Base-by-base conservation (phyloP, 2,113 vertebrate genomes). In the Cyprinodon variegatus region DNA sequence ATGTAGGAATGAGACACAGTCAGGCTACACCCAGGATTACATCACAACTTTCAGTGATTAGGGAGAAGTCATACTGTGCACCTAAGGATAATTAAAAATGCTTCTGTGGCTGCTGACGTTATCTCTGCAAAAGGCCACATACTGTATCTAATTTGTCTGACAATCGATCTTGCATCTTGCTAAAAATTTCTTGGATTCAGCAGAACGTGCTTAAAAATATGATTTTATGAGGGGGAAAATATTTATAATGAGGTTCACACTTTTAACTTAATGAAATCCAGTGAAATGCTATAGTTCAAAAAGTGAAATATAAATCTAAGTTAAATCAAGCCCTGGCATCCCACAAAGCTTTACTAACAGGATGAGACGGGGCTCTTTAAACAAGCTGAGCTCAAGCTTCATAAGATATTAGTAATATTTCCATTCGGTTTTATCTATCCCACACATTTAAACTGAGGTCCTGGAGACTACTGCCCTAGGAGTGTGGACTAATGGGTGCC, bases 301-400 rank as follows among this genome's bases (percentile, higher is more conserved):
- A 45, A 63, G 3, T 72, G 68, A 84, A 81, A 84, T 84, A 72
- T 74, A 69, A 75, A 88, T 83, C 64, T 60, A 62, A 92, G 91
- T 93, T 85, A 76, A 68, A 79, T 89, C 77, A 83, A 88, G 76
- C 82, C 81, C 61, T 93, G 86, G 85, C 86, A 89, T 88, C 86
- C 86, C 48, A 73, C 84, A 78, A 74, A 74, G 74, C 68, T 50
- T 62, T 74, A 66, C 69, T 69, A 73, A 74, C 43, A 76, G 72
- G 41, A 64, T 82, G 74, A 83, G 63, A 63, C 63, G 83, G 79
- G 86, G 89, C 77, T 70, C 68, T 89, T 88, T 67, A 72, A 70
- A 85, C 66, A 68, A 63, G 43, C 81, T 83, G 71, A 75, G 67
- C 78, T 53, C 2, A 64, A 71, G 71, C 65, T 89, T 86, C 70